Base-by-base conservation (phyloP, 2,797 vertebrate species). In the Acanthurus leucopareius region DNA sequence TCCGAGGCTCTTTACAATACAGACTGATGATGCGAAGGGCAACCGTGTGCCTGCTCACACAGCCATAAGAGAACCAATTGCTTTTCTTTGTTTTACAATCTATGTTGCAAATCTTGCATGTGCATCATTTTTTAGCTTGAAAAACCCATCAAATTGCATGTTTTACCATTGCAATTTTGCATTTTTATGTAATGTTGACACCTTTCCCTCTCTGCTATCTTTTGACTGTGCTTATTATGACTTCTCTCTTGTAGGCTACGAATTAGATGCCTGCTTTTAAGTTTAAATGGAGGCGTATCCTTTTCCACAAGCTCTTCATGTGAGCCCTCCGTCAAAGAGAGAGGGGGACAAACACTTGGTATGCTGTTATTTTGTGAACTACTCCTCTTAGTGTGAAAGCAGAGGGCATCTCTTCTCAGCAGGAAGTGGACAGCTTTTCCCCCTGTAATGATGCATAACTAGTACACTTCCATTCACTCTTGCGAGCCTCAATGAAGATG, bases 291-390 rank as follows among this genome's bases (percentile, higher is more conserved):
- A 93, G 92, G 90, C 86, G 75, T 84, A 80, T 89, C 91, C 90
- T 86, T 89, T 87, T 89, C 89, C 79, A 40, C 32, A 19, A 70
- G 83, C 87, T 88, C 86, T 72, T 90, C 83, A 60, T 87, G 80
- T 79, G 80, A 88, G 87, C 79, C 82, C 88, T 85, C 76, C 80
- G 80, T 92, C 86, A 92, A 83, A 87, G 81, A 68, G 86, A 80
- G 42, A 80, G 85, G 83, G 80, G 87, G 74, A 69, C 79, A 69
- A 81, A 91, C 92, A 89, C 90, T 91, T 81, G 87, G 74, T 84
- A 91, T 88, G 91, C 91, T 94, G 93, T 95, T 94, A 95, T 95
- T 93, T 94, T 83, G 82, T 91, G 93, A 95, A 94, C 94, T 88
- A 86, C 88, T 89, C 85, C 54, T 73, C 87, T 92, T 93, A 92